These are phyloP conservation scores for Philereme vetulata DNA, from an alignment of 2,888 invertebrate genomes.

Conservation along the genomic window DNA sequence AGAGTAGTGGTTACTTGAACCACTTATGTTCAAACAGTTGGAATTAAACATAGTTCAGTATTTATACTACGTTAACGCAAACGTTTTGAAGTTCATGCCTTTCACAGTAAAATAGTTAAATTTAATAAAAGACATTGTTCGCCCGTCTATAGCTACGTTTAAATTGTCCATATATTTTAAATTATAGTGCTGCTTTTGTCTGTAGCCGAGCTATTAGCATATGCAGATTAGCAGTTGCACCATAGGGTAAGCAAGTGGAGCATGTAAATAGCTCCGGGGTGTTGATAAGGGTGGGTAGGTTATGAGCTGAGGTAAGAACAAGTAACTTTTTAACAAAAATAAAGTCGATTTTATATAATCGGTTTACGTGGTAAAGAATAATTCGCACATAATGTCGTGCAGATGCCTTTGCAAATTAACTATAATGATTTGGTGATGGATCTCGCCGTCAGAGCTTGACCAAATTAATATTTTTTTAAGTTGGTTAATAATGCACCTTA, in stretches of 20 bases:
- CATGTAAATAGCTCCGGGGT: constrained; percentile 45
- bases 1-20: constrained; percentile 12
- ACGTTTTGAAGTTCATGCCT: background rate
- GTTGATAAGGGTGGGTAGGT: constrained; percentile 25
- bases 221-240: constrained; percentile 23
- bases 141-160: constrained; percentile 1
- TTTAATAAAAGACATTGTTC: background rate
- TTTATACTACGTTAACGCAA: background rate
- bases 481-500: too few species aligned
- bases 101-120: background rate
- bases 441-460: too few species aligned
- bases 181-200: constrained; percentile 28
- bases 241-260: constrained; percentile 49
- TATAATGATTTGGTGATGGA: too few species aligned
- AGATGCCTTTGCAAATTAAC: too few species aligned
- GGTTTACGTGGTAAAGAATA: too few species aligned
- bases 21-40: background rate
- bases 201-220: constrained; percentile 37
- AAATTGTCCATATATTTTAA: constrained; percentile 26
- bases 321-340: background rate
- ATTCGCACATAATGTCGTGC: too few species aligned
- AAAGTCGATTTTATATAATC: too few species aligned
- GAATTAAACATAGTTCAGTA: background rate
- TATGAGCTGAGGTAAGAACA: background rate
- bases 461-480: too few species aligned